A percentile compares a stretch with the other conserved stretches of the same genome.
phyloP scores from a whole-genome alignment of 1,140 invertebrate genomes.

The Heliconius melpomene region DNA sequence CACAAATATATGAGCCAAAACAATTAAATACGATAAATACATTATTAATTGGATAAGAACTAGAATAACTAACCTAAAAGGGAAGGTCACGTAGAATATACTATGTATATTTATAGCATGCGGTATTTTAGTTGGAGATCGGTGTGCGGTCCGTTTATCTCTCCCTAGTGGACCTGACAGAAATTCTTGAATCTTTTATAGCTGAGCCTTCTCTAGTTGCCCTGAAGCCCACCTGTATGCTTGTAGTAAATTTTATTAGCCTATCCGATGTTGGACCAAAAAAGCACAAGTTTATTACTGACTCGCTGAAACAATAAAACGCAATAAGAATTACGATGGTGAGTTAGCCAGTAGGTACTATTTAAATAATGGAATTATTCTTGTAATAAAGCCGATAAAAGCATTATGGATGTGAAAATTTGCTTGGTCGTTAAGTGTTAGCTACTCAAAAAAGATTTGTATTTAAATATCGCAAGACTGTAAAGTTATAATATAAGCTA shows the following conservation, averaged over 20 bases:
- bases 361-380: neutral
- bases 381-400: neutral
- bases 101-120: slow-evolving; percentile 17
- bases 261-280: neutral
- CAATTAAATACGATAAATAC: neutral
- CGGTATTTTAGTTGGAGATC: slow-evolving; percentile 14
- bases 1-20: neutral
- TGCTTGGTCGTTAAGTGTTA: too few relatives aligned
- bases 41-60: neutral
- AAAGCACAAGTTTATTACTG: slow-evolving; percentile 12
- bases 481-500: too few relatives aligned
- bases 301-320: slow-evolving; percentile 12
- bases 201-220: slow-evolving; percentile 26
- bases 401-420: too few relatives aligned
- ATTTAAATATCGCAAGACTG: too few relatives aligned
- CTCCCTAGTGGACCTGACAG: slow-evolving; percentile 28
- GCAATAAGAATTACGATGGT: neutral
- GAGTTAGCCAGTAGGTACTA: neutral
- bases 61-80: neutral
- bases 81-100: neutral
- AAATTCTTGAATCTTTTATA: slow-evolving; percentile 36
- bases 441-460: too few relatives aligned
- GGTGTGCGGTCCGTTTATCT: slow-evolving; percentile 23
- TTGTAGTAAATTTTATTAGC: slow-evolving; percentile 29
- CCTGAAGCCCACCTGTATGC: neutral